Base-by-base conservation (phyloP, 23 tunicate species). In the Clavelina lepadiformis region DNA sequence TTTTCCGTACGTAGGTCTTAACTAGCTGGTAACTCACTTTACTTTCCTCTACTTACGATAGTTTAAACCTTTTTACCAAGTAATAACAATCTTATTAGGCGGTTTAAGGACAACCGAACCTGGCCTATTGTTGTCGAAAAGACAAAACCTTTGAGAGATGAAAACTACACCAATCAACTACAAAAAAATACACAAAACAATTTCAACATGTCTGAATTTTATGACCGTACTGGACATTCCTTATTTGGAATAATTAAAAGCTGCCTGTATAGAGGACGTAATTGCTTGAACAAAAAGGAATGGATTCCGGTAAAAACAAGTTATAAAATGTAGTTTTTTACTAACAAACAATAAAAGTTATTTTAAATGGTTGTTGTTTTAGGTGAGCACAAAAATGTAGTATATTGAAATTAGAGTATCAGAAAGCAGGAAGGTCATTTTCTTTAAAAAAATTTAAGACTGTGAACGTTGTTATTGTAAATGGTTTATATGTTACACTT, bases 131-230 rank as follows among this genome's bases (percentile, higher is more conserved):
- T 86, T 11, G 6, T 20, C 52, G 49, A 52, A 11, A 71, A 65
- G 37, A 63, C 78, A 5, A n/a, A 31, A 31, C 72, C 73, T 0
- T 79, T 87, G 21, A 18, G 74, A 4, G 34, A 38, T 20, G 61
- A 64, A 36, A 78, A 23, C 3, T 65, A 65, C 33, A 79, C 66
- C 67, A 34, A 31, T 31, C 82, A 81, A 1, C 27, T 29, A 1
- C 33, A 27, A 23, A 28, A 24, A 5, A 49, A 81, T 0, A 34
- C 38, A 1, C 33, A 27, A 23, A 28, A 24, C 19, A 49, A 37
- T 1, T 75, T 82, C 59, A 59, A 81, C 53, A 81, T 89, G 91
- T 81, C 70, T 69, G 91, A 89, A 59, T 89, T 81, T 70, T 81
- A 81, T 37, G 57, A 75, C 35, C 59, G 98, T 36, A 82, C 98